These are phyloP conservation scores for Pteruthius melanotis DNA, from an alignment of 2,113 vertebrate species.

Conservation along the genomic window DNA sequence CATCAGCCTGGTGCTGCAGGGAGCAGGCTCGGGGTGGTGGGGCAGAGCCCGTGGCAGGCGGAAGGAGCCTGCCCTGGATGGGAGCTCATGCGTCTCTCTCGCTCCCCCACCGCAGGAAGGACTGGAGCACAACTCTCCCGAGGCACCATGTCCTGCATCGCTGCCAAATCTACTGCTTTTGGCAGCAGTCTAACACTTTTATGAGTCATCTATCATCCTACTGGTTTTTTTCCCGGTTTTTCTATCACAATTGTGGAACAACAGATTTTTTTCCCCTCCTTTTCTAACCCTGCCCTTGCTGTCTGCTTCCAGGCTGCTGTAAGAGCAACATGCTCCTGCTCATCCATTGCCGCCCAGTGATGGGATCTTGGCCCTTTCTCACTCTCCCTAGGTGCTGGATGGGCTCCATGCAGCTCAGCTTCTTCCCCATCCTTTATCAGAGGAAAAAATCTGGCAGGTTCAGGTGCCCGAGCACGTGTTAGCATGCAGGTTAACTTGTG, in stretches of 20 bases:
- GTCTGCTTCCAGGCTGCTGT: conserved; percentile 8
- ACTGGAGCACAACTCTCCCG: conserved; percentile 5
- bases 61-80: conserved; percentile 25
- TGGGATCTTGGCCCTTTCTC: background rate
- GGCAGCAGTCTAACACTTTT: conserved; percentile 36
- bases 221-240: background rate
- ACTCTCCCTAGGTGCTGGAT: background rate
- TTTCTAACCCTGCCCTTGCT: background rate
- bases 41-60: background rate
- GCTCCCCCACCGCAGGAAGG: background rate
- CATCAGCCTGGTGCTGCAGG: background rate
- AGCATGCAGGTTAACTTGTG: background rate
- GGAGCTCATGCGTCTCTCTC: background rate
- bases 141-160: background rate
- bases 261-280: conserved; percentile 43
- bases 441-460: background rate
- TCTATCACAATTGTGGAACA: conserved; percentile 1
- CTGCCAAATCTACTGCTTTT: conserved; percentile 49
- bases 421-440: background rate
- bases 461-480: background rate
- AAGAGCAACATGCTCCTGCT: background rate
- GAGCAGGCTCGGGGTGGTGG: background rate
- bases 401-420: background rate
- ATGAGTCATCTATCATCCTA: conserved; percentile 53
- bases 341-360: background rate